Evolutionary conservation across 2,797 vertebrate genomes (phyloP), one percentile per base, ranked within the genome.

Genomic region (Acomys russatus): DNA sequence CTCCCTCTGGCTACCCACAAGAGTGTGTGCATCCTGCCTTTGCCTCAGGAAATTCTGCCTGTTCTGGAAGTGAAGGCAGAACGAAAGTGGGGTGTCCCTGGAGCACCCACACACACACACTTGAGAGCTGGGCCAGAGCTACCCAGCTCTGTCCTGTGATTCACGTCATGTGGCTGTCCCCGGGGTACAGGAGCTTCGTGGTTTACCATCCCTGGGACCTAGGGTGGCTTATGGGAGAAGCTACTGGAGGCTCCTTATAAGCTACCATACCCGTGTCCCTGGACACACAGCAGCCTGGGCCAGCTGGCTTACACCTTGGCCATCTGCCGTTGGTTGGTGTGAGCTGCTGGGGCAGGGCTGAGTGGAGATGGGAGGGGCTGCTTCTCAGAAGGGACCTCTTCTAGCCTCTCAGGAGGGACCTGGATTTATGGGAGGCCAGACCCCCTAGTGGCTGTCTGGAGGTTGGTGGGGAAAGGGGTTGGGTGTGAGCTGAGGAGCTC

Each of bases 51-150:
- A 85, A 78, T 79, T 68, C 73, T 8, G 22, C 59, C 80, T 80
- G 35, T 83, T 94, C 63, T 9, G 1, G 38, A 95, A 95, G 84
- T 64, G 25, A 79, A 71, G 28, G 78, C 86, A 68, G 61, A 64
- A 82, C 35, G 15, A 90, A 80, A 78, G 17, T 92, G 64, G 56
- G 73, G 63, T 90, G 44, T 88, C 92, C 64, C 66, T 68, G 49
- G 23, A 23, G 68, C 64, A n/a, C 83, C 68, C 59, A 6, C 82
- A 11, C 44, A 11, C 44, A 44, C 38, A 30, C 20, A 56, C 59
- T 64, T 6, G 38, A 90, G 70, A 73, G n/a, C 77, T 68, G 54
- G 54, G 66, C 76, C 54, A 38, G 79, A 28, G n/a, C 79, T 23
- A 25, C 86, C 90, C 22, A 1, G 80, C 77, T 79, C 63, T 25